Evolutionary conservation across 2,888 invertebrate genomes (phyloP).

Genomic region (Stenichneumon culpator): DNA sequence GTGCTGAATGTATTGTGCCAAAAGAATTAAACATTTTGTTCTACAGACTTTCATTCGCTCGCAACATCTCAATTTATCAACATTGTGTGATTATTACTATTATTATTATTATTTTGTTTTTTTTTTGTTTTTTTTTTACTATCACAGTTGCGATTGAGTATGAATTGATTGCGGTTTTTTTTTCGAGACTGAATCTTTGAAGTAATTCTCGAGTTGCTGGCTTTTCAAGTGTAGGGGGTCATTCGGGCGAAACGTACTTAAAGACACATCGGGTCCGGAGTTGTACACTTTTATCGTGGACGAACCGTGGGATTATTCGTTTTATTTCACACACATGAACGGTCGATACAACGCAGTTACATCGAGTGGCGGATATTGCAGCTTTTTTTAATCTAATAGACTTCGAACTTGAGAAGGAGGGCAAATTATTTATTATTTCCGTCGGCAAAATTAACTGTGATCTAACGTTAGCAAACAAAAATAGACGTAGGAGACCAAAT

Average conservation of each 20-base stretch:
- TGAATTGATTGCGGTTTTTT: background rate
- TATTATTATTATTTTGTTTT: conserved; percentile 28
- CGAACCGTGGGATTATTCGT: background rate
- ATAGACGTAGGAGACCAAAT: conserved; percentile 73
- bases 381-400: conserved; percentile 40
- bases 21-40: conserved; percentile 77
- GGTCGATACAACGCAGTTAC: conserved; percentile 41
- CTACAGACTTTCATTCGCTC: conserved; percentile 60
- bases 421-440: conserved; percentile 65
- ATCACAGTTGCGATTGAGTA: conserved; percentile 30
- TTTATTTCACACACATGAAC: conserved; percentile 42
- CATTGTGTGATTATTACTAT: conserved; percentile 24
- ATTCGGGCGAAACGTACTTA: conserved; percentile 63
- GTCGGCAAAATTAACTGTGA: conserved; percentile 82
- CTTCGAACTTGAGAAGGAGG: conserved; percentile 46
- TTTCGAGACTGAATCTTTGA: conserved; percentile 76
- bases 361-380: conserved; percentile 49
- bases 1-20: conserved; percentile 83
- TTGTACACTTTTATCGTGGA: conserved; percentile 11
- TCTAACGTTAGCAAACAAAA: conserved; percentile 74
- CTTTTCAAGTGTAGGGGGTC: conserved; percentile 56
- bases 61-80: conserved; percentile 53
- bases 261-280: conserved; percentile 32
- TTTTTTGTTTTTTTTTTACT: conserved; percentile 28
- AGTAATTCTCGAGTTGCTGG: conserved; percentile 72